phyloP scores from a whole-genome alignment of 2,797 vertebrate species.

The Chrysocyon brachyurus region DNA sequence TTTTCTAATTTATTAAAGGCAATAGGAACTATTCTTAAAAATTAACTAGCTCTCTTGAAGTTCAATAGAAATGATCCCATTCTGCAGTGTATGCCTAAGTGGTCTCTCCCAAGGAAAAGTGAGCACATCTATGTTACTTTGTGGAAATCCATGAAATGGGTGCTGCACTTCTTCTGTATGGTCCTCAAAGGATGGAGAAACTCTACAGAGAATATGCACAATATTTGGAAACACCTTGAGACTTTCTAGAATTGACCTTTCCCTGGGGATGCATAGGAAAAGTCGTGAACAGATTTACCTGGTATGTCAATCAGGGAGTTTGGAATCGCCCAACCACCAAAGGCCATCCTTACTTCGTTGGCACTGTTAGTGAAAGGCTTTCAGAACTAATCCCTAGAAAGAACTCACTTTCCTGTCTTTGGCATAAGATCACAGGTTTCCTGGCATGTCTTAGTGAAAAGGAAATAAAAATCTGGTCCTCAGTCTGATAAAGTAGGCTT shows the following conservation, averaged over 20 bases:
- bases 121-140: no score
- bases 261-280: neutral
- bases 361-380: neutral
- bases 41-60: neutral
- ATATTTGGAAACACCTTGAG: neutral
- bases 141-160: neutral
- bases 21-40: neutral
- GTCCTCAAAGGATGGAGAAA: neutral
- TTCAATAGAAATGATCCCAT: neutral
- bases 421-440: neutral
- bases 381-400: neutral
- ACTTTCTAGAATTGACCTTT: neutral
- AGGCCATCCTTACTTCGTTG: neutral
- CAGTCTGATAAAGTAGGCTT: neutral
- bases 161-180: neutral
- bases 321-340: no score
- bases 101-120: neutral
- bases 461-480: neutral
- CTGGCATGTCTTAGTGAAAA: neutral
- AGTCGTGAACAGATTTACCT: neutral
- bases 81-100: neutral
- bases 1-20: conserved; percentile 15
- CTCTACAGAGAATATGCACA: neutral
- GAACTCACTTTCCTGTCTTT: neutral
- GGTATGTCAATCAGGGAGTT: neutral